Conservation (phyloP, 2,113 vertebrate genomes). For the Perca schrenkii region DNA sequence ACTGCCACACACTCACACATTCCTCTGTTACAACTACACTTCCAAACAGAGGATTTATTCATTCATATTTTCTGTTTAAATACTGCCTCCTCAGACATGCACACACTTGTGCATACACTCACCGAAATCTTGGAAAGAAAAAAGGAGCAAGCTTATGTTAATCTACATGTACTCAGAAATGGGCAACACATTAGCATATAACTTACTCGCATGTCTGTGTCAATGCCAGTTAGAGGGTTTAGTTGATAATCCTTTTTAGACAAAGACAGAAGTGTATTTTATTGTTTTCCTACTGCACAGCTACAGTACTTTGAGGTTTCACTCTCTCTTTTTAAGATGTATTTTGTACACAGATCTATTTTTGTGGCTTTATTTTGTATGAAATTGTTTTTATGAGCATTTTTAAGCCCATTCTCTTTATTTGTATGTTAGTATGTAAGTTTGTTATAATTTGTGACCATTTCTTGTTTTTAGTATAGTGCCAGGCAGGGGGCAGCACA, state of each 20-base stretch:
- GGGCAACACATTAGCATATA: constrained; percentile 30
- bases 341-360: constrained; percentile 80
- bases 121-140: constrained; percentile 26
- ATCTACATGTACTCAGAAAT: constrained; percentile 34
- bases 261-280: constrained; percentile 33
- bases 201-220: constrained; percentile 30
- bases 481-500: constrained; percentile 74
- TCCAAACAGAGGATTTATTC: constrained; percentile 42
- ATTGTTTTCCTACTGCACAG: constrained; percentile 52
- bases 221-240: constrained; percentile 69
- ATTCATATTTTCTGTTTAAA: constrained; percentile 47
- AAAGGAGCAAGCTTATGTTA: constrained; percentile 35
- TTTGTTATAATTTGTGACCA: constrained; percentile 15
- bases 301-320: constrained; percentile 43
- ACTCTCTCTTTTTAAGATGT: constrained; percentile 59
- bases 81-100: constrained; percentile 13
- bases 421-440: constrained; percentile 51
- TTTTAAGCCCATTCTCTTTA: constrained; percentile 33
- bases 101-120: background rate
- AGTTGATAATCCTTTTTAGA: constrained; percentile 54
- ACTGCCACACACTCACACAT: constrained; percentile 63
- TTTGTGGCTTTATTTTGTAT: constrained; percentile 76
- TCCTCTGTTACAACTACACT: constrained; percentile 26
- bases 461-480: constrained; percentile 21
- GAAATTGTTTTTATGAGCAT: constrained; percentile 61